Evolutionary conservation across 2,113 vertebrate genomes (phyloP).

Genomic region (Sula dactylatra): DNA sequence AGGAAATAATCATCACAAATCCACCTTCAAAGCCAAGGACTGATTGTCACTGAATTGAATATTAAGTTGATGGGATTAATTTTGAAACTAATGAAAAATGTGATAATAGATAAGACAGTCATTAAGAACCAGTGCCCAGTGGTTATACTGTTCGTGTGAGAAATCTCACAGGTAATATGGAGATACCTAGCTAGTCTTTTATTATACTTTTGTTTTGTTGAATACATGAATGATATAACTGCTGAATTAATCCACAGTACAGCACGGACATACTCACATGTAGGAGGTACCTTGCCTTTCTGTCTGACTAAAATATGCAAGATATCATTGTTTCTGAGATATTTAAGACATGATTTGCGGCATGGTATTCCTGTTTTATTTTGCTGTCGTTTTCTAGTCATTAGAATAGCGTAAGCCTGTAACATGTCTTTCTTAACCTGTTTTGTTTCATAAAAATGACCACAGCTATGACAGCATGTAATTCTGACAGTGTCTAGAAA

Average conservation of each 20-base stretch:
- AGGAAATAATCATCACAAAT: constrained; percentile 9
- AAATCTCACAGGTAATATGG: neutral
- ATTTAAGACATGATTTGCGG: neutral
- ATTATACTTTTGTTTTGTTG: neutral
- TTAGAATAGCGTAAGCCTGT: neutral
- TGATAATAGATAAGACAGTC: neutral
- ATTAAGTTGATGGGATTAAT: neutral
- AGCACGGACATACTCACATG: neutral
- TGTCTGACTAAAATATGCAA: neutral
- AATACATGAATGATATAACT: neutral
- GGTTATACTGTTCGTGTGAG: neutral
- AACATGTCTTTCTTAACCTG: neutral
- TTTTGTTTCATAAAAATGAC: neutral
- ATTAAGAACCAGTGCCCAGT: neutral
- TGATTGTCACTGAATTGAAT: neutral
- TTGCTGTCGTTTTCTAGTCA: neutral
- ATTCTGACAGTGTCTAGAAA: neutral
- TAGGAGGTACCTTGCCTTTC: neutral
- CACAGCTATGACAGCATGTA: neutral
- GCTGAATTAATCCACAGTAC: neutral
- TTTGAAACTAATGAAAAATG: constrained; percentile 25
- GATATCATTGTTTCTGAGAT: neutral
- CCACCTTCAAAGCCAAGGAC: neutral
- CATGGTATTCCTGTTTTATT: neutral
- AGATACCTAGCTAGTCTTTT: neutral